These are phyloP conservation scores for Heliothis subflexa DNA, from an alignment of 1,140 invertebrate species.

Conservation along the genomic window DNA sequence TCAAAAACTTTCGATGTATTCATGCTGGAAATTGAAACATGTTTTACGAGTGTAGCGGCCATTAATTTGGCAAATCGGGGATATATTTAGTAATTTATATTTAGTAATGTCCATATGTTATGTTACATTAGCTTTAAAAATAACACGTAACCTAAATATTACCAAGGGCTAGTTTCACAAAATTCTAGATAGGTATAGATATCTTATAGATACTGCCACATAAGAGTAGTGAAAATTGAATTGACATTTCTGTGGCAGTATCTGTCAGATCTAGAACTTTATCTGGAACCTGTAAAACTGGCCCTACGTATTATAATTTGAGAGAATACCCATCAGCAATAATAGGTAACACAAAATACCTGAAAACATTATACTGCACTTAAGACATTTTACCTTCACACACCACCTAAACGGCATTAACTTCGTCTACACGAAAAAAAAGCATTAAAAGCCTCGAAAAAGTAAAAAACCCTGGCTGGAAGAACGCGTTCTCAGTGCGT, in stretches of 20 bases:
- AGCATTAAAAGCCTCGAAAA: slow-evolving; percentile 46
- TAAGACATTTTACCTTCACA: slow-evolving; percentile 18
- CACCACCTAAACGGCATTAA: slow-evolving; percentile 68
- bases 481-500: slow-evolving; percentile 67
- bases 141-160: too few species aligned
- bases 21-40: background rate
- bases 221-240: too few species aligned
- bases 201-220: too few species aligned
- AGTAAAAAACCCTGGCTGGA: slow-evolving; percentile 55
- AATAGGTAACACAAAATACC: background rate
- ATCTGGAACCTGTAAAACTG: too few species aligned
- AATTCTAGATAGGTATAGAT: too few species aligned
- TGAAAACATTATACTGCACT: slow-evolving; percentile 6
- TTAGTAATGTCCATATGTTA: background rate
- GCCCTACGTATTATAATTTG: too few species aligned
- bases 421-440: slow-evolving; percentile 59
- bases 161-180: too few species aligned
- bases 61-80: background rate
- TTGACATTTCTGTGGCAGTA: too few species aligned
- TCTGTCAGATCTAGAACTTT: too few species aligned
- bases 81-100: too few species aligned
- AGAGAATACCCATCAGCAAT: too few species aligned
- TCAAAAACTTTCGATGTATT: background rate
- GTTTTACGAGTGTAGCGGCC: background rate
- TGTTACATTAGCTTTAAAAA: background rate